phyloP scores from a whole-genome alignment of 2,888 invertebrate genomes.

The Noctua comes region DNA sequence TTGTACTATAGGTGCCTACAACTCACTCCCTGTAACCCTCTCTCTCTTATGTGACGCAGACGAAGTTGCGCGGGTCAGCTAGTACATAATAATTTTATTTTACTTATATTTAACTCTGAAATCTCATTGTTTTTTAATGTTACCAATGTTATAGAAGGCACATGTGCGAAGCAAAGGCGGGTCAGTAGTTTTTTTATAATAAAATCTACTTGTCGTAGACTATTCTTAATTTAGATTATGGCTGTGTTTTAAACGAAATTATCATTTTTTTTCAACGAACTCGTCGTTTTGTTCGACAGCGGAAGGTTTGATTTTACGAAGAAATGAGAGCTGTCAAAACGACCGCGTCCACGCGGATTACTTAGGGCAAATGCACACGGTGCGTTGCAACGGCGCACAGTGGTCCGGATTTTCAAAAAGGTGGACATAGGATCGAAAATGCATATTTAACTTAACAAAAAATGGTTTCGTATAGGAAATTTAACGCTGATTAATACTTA shows the following conservation, averaged over 20 bases:
- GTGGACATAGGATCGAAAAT: too few species aligned
- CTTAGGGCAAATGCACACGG: background rate
- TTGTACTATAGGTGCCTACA: too few species aligned
- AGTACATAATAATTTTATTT: background rate
- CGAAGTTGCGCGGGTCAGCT: too few species aligned
- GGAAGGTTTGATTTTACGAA: background rate
- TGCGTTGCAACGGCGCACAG: too few species aligned
- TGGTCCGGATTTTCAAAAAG: too few species aligned
- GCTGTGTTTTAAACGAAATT: background rate
- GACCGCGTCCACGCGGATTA: background rate
- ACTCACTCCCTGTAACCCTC: too few species aligned
- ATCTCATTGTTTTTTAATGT: background rate
- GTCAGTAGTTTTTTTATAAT: background rate
- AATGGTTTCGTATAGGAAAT: too few species aligned
- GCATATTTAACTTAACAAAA: too few species aligned
- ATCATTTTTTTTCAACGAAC: background rate
- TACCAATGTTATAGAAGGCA: background rate
- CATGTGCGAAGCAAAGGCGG: background rate
- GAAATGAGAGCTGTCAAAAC: background rate
- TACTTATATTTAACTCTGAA: background rate
- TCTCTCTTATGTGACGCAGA: too few species aligned
- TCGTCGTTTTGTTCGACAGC: background rate
- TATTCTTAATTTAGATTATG: background rate
- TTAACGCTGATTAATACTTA: too few species aligned
- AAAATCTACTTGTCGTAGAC: background rate